These are phyloP conservation scores for Philopotamus ludificatus DNA, from an alignment of 1,140 invertebrate species.

Conservation along the genomic window DNA sequence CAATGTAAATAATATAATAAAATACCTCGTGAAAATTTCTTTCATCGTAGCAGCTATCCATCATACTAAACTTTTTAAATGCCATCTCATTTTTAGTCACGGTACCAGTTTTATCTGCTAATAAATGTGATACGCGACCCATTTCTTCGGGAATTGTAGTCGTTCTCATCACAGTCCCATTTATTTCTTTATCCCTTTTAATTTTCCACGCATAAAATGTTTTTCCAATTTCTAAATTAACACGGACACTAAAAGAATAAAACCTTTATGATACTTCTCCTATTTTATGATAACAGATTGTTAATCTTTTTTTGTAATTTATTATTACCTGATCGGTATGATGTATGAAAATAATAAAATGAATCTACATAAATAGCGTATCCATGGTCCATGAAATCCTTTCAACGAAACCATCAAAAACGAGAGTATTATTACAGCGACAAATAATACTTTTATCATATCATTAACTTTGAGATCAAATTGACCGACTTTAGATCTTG, in stretches of 20 bases:
- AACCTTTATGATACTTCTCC: not conserved
- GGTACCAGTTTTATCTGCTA: conserved; percentile 98
- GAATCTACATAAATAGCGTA: conserved; percentile 92
- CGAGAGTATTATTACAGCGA: conserved; percentile 86
- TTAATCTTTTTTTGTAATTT: not conserved
- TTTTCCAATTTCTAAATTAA: conserved; percentile 99
- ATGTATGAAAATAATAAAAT: conserved; percentile 98
- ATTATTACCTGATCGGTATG: conserved; percentile 87
- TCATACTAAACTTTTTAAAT: conserved; percentile 91
- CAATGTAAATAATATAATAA: conserved; percentile 39
- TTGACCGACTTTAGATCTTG: conserved; percentile 91
- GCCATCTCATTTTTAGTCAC: conserved; percentile 99
- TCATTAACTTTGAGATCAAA: conserved; percentile 95
- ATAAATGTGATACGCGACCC: conserved; percentile 91
- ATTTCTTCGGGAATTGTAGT: conserved; percentile 98
- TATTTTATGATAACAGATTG: not conserved
- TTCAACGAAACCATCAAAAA: conserved; percentile 95
- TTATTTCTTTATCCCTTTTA: conserved; percentile 88
- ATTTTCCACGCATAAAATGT: conserved; percentile 97
- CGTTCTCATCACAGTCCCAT: conserved; percentile 94
- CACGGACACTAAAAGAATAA: conserved; percentile 74
- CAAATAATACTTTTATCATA: conserved; percentile 93
- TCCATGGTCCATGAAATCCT: conserved; percentile 95
- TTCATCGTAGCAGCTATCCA: conserved; percentile 81
- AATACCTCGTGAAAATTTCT: conserved; percentile 86